These are phyloP conservation scores for Neotragus moschatus DNA, from an alignment of 2,113 vertebrate genomes.

Conservation along the genomic window DNA sequence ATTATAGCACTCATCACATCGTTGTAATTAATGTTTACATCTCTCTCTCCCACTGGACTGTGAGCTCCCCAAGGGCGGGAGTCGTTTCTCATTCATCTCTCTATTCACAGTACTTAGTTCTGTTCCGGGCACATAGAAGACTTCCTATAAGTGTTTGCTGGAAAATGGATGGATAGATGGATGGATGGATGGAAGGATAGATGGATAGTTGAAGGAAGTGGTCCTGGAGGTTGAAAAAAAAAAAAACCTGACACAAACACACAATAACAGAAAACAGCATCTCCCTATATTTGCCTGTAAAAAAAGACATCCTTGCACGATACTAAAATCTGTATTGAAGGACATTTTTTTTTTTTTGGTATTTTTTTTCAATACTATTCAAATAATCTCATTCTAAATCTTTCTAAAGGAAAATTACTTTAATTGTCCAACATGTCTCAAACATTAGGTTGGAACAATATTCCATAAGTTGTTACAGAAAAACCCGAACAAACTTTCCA, in stretches of 20 bases:
- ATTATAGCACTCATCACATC: constrained; percentile 45
- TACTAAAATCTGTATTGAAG: neutral
- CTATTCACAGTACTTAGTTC: neutral
- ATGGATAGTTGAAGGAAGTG: neutral
- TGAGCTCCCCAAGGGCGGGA: neutral
- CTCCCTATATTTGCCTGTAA: neutral
- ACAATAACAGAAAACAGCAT: neutral
- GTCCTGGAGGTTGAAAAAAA: neutral
- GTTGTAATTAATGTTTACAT: constrained; percentile 29
- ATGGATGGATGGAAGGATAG: neutral
- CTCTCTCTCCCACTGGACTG: neutral
- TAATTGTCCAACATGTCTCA: neutral
- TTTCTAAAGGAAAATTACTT: neutral
- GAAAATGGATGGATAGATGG: neutral
- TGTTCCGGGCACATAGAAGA: neutral
- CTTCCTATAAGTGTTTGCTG: neutral
- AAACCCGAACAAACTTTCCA: neutral
- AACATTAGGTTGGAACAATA: neutral
- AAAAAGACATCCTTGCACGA: neutral
- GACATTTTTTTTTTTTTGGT: neutral
- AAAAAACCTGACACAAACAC: neutral
- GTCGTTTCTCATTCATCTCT: constrained; percentile 33
- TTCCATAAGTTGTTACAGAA: neutral
- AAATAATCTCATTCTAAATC: constrained; percentile 19
- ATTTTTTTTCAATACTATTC: neutral